Evolutionary conservation across 2,888 invertebrate genomes (phyloP), one percentile per base, ranked within the genome.

Genomic region (Dolichomitus sp.): DNA sequence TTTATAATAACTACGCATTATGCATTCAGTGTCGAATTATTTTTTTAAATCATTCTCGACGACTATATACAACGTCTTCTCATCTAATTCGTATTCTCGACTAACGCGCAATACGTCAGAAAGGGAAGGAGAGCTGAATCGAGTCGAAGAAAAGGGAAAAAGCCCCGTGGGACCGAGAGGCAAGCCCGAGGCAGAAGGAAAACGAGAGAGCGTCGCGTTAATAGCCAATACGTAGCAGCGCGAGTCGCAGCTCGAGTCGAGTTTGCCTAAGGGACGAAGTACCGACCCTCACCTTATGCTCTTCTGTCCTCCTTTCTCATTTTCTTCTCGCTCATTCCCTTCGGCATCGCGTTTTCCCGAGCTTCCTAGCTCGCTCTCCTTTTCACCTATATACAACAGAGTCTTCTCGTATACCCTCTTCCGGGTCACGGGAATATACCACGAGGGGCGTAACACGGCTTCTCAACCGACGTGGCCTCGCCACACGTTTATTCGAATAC

Each of bases 141-240:
- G 52, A 40, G 27, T 48, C 52, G 69, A 69, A 37, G 69, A 69
- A 69, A 69, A 52, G 50, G 37, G 69, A 40, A 54, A 40, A 69
- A 23, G 54, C 2, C 37, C 48, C 66, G 42, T 57, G 57, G 33
- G 57, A 75, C n/a, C 11, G 57, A 48, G 19, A 45, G 65, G 57
- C 33, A 33, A 54, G 57, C 40, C 37, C 40, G 48, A 6, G 79
- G 65, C 54, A 33, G 2, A 17, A n/a, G 11, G 42, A 42, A 59
- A 65, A 66, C 50, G 48, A 66, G 59, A 37, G 69, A 27, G 40
- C 52, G 69, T 69, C 37, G 69, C 69, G 69, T 69, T 69, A 69
- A 69, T 69, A 69, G 69, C 69, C 69, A 69, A 69, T 69, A 69
- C 69, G 9, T 66, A 69, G 37, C 68, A 40, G 54, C 40, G 33